Evolutionary conservation across 2,888 invertebrate species (phyloP), one percentile per base, ranked within the genome.

Genomic region (Lasioglossum calceatum): DNA sequence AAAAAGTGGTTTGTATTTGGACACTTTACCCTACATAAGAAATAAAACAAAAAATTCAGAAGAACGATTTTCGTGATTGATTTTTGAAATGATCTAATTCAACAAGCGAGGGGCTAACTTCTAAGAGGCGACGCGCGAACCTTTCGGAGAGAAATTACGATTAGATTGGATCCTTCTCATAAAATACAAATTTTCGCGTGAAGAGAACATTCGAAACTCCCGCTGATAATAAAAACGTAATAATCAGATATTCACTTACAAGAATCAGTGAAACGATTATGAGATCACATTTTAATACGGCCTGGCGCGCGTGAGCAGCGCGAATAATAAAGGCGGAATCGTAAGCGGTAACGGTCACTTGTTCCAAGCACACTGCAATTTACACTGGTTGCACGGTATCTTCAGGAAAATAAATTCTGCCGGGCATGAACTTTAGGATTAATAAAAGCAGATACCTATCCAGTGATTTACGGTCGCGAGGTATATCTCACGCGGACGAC

Each of bases 361-460:
- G 70, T 36, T 23, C 23, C 4, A 39, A 70, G 70, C 12, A 70
- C 70, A 16, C 70, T 39, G 36, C 39, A 70, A 39, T 70, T 70
- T 70, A 70, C 70, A 70, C 70, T 39, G 12, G 70, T 70, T 23
- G 7, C 70, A 39, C 39, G 12, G 67, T 32, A 67, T 67, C 67
- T 19, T 32, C 14, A 36, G 23, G 36, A 70, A 70, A 70, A 70
- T 39, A 39, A 39, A 39, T 70, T 39, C 70, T 12, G 23, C 19
- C 23, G 39, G 39, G 39, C 10, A 70, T 70, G 36, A 70, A 70
- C 70, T 70, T 70, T 70, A 70, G 39, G 70, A 70, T 70, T 70
- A 70, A 70, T 36, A 70, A 70, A 70, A 70, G 70, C 36, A 70
- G 39, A 70, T 36, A 67, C 7, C 23, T 70, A 39, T 70, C 70